Percentiles rank a stretch among this genome's conserved stretches.
phyloP scores from a whole-genome alignment of 2,113 vertebrate genomes.

The Tetrao urogallus region DNA sequence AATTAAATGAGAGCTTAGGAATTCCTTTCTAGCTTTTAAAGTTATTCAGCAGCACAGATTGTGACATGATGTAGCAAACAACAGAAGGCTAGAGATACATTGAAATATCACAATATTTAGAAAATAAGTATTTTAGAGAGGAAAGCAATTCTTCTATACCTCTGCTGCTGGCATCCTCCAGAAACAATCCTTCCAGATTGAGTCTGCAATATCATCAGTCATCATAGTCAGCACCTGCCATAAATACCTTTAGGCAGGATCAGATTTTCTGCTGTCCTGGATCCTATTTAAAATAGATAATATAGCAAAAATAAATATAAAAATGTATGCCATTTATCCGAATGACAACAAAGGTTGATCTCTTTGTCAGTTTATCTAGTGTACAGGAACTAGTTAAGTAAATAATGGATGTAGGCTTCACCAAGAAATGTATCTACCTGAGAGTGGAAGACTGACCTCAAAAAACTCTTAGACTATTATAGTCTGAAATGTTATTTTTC shows the following conservation, averaged over 20 bases:
- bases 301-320: not conserved
- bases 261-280: not conserved
- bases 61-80: not conserved
- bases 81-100: not conserved
- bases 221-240: not conserved
- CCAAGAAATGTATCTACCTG: not conserved
- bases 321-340: not conserved
- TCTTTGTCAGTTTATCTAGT: not conserved
- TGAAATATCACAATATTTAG: not conserved
- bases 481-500: not conserved
- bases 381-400: not conserved
- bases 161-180: not conserved
- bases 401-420: not conserved
- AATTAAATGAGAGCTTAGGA: not conserved
- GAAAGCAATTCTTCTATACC: not conserved
- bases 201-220: not conserved
- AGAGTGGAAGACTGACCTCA: not conserved
- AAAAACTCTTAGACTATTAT: not conserved
- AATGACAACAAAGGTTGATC: not conserved
- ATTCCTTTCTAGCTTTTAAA: not conserved
- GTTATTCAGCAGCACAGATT: not conserved
- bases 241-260: not conserved
- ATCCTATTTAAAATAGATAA: not conserved
- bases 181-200: not conserved
- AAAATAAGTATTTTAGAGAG: not conserved